Base-by-base conservation (phyloP, 1,140 invertebrate species). In the Megalopta genalis region DNA sequence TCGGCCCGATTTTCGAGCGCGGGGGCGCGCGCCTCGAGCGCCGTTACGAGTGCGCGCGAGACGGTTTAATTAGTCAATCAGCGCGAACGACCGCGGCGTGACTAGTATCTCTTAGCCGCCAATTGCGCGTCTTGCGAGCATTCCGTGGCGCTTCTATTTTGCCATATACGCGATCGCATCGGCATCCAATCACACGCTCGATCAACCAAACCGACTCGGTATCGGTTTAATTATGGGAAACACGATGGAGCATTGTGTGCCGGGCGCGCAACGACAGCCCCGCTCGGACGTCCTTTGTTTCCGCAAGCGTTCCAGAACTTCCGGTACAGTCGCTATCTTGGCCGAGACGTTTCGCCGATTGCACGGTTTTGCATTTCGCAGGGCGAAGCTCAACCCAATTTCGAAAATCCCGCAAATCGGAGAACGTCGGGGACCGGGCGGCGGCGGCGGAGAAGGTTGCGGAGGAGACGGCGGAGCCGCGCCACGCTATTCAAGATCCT, bases 101-200 rank as follows among this genome's bases (percentile, higher is more conserved):
- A 49, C 8, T 32, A 32, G 32, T 32, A 32, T 39, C 23, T 37
- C 65, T 68, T 69, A 49, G 52, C 21, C 64, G 52, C 64, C 54
- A 68, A 68, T 68, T 23, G 64, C 64, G 16, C 32, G 54, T 76
- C 65, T 69, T 69, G 64, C 74, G 37, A 46, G 52, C 37, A 23
- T 46, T 67, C 37, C n/a, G 12, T 66, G 64, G n/a, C 49, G 42
- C 64, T 25, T 25, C 64, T 66, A 25, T 49, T 66, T 49, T 49
- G 37, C 21, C 39, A 52, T 57, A 23, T 49, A 37, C 39, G 60
- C 60, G n/a, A 54, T 10, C 37, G n/a, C 37, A 59, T 68, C 54
- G 74, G 65, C 65, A 68, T 76, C 74, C 74, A 76, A 76, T 76
- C 74, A 76, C 74, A 76, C 74, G 74, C 23, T 76, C 74, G 65